Percentiles rank a stretch among this genome's conserved stretches.
Conservation (phyloP, 2,888 invertebrate species). For the Mermis nigrescens region DNA sequence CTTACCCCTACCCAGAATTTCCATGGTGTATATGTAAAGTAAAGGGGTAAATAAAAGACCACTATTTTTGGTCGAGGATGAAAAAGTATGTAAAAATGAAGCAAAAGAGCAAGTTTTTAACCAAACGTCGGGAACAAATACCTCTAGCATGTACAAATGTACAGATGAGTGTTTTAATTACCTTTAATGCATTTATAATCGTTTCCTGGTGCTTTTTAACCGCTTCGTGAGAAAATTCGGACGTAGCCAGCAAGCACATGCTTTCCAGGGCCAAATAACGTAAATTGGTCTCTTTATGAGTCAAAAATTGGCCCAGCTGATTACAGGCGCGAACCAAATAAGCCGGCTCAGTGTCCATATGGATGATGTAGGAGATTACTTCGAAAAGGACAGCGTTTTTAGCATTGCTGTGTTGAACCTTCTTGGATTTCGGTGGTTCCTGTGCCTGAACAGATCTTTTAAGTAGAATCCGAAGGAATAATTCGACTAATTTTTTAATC, state of each 20-base stretch:
- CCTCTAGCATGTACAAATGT: neutral
- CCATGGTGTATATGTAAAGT: too few species aligned
- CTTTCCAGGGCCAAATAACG: conserved; percentile 93
- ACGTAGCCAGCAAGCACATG: conserved; percentile 95
- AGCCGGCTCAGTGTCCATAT: conserved; percentile 56
- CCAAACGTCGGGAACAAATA: too few species aligned
- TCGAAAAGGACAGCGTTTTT: conserved; percentile 98
- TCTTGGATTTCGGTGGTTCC: conserved; percentile 97
- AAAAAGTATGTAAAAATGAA: too few species aligned
- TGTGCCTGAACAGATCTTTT: too few species aligned
- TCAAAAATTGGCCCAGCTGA: conserved; percentile 91
- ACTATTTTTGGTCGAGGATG: too few species aligned
- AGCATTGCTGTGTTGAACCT: conserved; percentile 98
- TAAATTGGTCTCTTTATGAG: conserved; percentile 76
- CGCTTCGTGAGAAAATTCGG: conserved; percentile 97
- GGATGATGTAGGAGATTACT: conserved; percentile 96
- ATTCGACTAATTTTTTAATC: too few species aligned
- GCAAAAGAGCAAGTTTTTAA: too few species aligned
- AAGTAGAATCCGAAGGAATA: too few species aligned
- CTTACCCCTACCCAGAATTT: too few species aligned
- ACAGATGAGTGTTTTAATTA: conserved; percentile 22
- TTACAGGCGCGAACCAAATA: conserved; percentile 91
- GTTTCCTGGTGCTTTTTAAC: conserved; percentile 99
- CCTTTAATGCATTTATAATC: conserved; percentile 89
- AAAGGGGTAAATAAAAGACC: too few species aligned